Conservation (phyloP, 2,113 vertebrate genomes). For the Toxostoma redivivum region DNA sequence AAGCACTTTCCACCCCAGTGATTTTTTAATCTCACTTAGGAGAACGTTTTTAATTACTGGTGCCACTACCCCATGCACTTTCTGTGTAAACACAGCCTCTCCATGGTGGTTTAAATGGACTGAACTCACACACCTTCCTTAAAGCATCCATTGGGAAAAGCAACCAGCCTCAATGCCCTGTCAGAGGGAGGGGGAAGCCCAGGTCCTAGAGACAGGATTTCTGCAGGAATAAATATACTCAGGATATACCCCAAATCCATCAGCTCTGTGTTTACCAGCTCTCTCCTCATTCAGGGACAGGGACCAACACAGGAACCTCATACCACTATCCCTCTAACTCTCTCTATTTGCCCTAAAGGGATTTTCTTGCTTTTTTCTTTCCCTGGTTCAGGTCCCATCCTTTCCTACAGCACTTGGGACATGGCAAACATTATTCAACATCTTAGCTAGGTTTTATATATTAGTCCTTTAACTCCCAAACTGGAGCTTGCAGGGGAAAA, state of each 20-base stretch:
- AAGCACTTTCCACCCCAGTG: fast-evolving
- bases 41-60: neutral
- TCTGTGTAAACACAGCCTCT: neutral
- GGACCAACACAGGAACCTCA: fast-evolving
- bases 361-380: neutral
- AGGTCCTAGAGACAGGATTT: neutral
- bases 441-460: neutral
- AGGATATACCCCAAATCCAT: neutral
- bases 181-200: neutral
- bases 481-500: neutral
- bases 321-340: fast-evolving
- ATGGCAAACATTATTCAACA: fast-evolving
- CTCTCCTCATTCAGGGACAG: neutral
- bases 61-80: neutral
- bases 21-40: neutral
- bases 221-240: neutral
- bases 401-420: neutral
- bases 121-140: neutral
- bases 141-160: neutral
- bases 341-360: neutral
- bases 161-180: fast-evolving
- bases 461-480: neutral
- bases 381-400: neutral
- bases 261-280: neutral
- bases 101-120: neutral